These are phyloP conservation scores for Nesogale talazaci DNA, from an alignment of 2,113 vertebrate genomes.

Conservation along the genomic window DNA sequence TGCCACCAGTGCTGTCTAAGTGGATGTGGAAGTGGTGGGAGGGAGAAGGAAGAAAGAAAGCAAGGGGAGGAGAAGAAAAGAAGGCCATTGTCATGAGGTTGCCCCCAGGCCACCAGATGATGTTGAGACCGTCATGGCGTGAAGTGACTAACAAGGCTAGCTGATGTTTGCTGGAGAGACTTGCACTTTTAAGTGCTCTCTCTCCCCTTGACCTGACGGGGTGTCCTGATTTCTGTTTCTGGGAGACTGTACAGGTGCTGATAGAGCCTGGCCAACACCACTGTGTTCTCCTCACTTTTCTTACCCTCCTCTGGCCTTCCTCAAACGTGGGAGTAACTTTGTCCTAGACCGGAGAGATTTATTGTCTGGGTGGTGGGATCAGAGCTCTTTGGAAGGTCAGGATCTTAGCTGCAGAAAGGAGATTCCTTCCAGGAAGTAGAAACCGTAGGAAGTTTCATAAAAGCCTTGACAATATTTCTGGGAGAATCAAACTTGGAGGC, in stretches of 20 bases:
- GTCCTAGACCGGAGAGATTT: neutral
- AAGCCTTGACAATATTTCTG: neutral
- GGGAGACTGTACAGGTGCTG: neutral
- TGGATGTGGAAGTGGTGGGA: neutral
- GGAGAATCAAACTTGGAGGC: neutral
- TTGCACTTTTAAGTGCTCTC: neutral
- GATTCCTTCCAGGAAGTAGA: neutral
- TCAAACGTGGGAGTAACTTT: neutral
- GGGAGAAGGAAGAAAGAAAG: neutral
- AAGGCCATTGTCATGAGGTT: neutral
- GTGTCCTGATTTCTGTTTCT: neutral
- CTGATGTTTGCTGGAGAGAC: neutral
- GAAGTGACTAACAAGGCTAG: neutral
- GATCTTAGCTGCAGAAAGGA: neutral
- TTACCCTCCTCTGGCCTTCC: neutral
- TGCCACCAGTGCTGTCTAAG: too few relatives aligned
- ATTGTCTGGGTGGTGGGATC: neutral
- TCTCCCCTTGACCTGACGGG: neutral
- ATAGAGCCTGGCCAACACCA: neutral
- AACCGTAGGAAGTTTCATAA: neutral
- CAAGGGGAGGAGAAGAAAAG: neutral
- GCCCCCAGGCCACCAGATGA: too few relatives aligned
- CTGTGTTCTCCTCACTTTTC: neutral
- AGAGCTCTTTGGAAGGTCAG: neutral
- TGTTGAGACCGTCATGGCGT: slow-evolving; percentile 10